Evolutionary conservation across 2,888 invertebrate genomes (phyloP).

Genomic region (Polydrusus tereticollis): DNA sequence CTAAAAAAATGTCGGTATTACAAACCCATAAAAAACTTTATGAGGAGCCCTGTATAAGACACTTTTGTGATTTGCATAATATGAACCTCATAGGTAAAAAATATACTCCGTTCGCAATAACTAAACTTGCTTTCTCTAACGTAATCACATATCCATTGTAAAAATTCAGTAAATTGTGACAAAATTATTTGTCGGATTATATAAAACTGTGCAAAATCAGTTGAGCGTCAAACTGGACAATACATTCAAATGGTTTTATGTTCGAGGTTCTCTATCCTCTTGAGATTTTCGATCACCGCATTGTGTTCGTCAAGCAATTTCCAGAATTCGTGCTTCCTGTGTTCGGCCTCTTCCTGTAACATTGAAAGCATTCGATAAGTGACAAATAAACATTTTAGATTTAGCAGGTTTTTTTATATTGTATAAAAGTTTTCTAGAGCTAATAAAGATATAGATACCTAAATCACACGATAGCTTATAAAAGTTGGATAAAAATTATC

Average conservation of each 20-base stretch:
- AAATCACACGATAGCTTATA: too few species aligned
- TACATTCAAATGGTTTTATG: conserved; percentile 45
- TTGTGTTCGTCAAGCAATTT: conserved; percentile 64
- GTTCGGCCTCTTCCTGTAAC: conserved; percentile 63
- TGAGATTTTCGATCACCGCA: conserved; percentile 62
- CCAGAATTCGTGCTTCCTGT: conserved; percentile 63
- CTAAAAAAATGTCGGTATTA: too few species aligned
- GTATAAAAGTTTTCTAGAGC: too few species aligned
- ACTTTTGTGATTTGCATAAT: too few species aligned
- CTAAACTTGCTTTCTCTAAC: not conserved
- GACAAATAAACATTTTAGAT: not conserved
- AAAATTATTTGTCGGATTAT: not conserved
- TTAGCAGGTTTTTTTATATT: too few species aligned
- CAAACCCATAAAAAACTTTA: too few species aligned
- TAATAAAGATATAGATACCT: too few species aligned
- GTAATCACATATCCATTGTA: not conserved
- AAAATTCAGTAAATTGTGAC: not conserved
- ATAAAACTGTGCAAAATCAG: conserved; percentile 5
- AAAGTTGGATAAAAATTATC: too few species aligned
- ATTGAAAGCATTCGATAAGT: conserved; percentile 33
- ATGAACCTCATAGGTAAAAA: too few species aligned
- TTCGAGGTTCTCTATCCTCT: conserved; percentile 63
- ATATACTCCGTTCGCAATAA: not conserved
- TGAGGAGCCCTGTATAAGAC: too few species aligned
- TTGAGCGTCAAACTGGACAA: not conserved